These are phyloP conservation scores for Falco novaeseelandiae DNA, from an alignment of 2,797 vertebrate genomes.

Conservation along the genomic window DNA sequence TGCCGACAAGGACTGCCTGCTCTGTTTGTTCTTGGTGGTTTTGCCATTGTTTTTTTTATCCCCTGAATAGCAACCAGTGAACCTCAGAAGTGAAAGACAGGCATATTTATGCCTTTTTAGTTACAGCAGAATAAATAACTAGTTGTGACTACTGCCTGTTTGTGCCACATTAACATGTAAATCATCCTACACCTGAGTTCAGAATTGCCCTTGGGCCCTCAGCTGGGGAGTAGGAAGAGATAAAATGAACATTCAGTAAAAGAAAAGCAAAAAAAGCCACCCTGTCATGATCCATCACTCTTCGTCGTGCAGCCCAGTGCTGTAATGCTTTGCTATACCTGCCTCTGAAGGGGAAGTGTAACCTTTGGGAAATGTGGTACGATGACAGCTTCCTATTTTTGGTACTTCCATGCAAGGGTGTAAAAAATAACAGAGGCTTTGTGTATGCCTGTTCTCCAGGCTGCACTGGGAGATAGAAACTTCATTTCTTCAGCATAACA, in stretches of 20 bases:
- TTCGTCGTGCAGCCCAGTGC: background rate
- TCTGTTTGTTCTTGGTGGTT: background rate
- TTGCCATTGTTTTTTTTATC: background rate
- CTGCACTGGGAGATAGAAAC: background rate
- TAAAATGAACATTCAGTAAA: slow-evolving; percentile 6
- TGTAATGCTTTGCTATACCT: background rate
- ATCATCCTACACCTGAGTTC: slow-evolving; percentile 5
- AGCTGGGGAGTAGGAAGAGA: background rate
- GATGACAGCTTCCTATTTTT: background rate
- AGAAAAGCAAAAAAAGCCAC: background rate
- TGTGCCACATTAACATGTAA: background rate
- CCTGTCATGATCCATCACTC: background rate
- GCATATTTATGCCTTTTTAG: background rate
- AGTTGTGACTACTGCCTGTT: background rate
- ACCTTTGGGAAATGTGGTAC: background rate
- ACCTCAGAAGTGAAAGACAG: background rate
- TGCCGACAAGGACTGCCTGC: background rate
- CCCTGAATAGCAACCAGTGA: background rate
- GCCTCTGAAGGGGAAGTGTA: background rate
- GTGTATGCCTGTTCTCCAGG: background rate
- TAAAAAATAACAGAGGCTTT: background rate
- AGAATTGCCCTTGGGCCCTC: background rate
- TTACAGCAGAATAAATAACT: background rate
- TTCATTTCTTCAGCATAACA: background rate
- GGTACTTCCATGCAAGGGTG: background rate